These are phyloP conservation scores for Periphyllus acericola DNA, from an alignment of 2,888 invertebrate genomes.

Conservation along the genomic window DNA sequence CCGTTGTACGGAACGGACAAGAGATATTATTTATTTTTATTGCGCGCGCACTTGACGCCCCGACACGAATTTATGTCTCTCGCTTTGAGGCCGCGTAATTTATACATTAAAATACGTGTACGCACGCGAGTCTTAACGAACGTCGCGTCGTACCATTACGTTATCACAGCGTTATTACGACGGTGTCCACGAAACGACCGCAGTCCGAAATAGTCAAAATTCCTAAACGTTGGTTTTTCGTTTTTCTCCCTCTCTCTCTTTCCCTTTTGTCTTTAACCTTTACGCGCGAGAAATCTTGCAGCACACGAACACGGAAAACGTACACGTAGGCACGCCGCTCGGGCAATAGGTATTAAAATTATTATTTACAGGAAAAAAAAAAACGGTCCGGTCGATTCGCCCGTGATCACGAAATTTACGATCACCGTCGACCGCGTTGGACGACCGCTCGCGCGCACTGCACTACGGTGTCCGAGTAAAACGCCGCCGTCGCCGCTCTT, in stretches of 20 bases:
- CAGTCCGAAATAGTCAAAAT: constrained; percentile 10
- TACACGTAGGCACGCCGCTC: not conserved
- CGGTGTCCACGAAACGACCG: not conserved
- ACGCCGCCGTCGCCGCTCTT: no score
- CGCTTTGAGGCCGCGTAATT: constrained; percentile 21
- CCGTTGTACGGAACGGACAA: not conserved
- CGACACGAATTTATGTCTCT: constrained; percentile 43
- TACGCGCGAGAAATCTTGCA: not conserved
- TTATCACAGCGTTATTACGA: not conserved
- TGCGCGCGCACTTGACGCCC: constrained; percentile 32
- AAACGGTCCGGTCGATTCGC: constrained; percentile 1
- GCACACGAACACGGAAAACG: not conserved
- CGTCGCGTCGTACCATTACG: not conserved
- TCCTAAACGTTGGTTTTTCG: not conserved
- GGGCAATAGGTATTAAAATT: no score
- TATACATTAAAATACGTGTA: not conserved
- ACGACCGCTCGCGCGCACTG: not conserved
- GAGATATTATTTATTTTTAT: constrained; percentile 52
- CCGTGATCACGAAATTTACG: not conserved
- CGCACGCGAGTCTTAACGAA: not conserved
- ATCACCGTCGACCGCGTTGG: not conserved
- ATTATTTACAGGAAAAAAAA: no score
- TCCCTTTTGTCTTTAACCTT: not conserved
- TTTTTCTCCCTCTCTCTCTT: not conserved
- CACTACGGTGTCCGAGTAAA: not conserved